Conservation (phyloP, 2,797 vertebrate genomes). For the Halcyon leucocephala region DNA sequence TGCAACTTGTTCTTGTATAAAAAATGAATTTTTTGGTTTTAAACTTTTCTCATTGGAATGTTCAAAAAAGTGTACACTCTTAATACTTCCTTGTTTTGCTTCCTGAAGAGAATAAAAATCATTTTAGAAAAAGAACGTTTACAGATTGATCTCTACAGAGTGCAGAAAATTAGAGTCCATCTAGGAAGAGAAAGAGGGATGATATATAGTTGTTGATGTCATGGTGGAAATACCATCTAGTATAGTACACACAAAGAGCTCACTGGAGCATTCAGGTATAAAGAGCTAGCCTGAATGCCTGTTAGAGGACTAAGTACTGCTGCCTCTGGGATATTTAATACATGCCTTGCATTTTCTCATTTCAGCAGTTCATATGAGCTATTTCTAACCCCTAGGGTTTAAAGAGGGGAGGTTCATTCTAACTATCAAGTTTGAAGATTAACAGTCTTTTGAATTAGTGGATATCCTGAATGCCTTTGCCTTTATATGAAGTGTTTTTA, state of each 20-base stretch:
- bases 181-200: conserved; percentile 12
- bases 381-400: conserved; percentile 62
- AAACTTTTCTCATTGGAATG: background rate
- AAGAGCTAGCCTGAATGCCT: conserved; percentile 65
- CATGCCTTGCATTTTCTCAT: conserved; percentile 70
- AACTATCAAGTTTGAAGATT: conserved; percentile 69
- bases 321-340: conserved; percentile 74
- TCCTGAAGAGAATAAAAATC: background rate
- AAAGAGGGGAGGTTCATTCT: conserved; percentile 57
- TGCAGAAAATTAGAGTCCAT: background rate
- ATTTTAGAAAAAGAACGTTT: background rate
- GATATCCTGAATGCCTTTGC: conserved; percentile 56
- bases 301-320: conserved; percentile 54
- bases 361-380: conserved; percentile 66
- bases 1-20: background rate
- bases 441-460: conserved; percentile 60
- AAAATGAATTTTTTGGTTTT: background rate
- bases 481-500: conserved; percentile 63
- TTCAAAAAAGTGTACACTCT: background rate
- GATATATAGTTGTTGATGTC: conserved; percentile 60
- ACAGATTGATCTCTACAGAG: background rate
- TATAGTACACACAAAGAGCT: conserved; percentile 69
- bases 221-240: conserved; percentile 51
- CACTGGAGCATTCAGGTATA: conserved; percentile 79
- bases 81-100: background rate